Percentiles rank a stretch among this genome's conserved stretches.
Evolutionary conservation across 1,140 invertebrate species (phyloP).

Genomic region (Lasioglossum albipes): DNA sequence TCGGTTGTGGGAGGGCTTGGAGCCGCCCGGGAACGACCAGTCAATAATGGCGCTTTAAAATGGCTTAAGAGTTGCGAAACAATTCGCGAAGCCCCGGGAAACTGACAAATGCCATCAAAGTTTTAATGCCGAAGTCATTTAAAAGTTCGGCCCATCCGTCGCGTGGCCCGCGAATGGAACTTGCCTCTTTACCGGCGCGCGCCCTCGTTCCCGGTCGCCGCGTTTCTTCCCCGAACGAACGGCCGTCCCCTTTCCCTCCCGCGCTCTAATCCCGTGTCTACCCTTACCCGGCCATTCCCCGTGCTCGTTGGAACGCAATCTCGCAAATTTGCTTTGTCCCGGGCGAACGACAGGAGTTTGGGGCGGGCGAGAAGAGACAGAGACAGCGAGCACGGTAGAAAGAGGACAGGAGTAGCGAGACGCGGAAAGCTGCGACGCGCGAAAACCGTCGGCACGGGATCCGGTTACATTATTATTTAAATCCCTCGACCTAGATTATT

Average conservation of each 20-base stretch:
- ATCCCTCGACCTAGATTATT: constrained; percentile 45
- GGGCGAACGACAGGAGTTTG: not conserved
- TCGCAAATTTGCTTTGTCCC: constrained; percentile 71
- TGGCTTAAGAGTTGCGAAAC: constrained; percentile 71
- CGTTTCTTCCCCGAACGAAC: constrained; percentile 4
- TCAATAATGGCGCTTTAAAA: constrained; percentile 67
- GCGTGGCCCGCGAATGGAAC: constrained; percentile 62
- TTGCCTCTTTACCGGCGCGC: constrained; percentile 57
- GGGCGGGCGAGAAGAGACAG: not conserved
- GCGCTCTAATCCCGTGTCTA: constrained; percentile 56
- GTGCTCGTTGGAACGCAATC: constrained; percentile 68
- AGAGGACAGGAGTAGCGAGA: constrained; percentile 36
- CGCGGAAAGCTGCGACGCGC: constrained; percentile 55
- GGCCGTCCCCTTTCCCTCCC: constrained; percentile 6
- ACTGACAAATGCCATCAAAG: constrained; percentile 75
- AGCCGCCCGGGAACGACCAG: constrained; percentile 51
- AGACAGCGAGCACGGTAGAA: not conserved
- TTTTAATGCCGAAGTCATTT: constrained; percentile 75
- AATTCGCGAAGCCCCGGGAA: constrained; percentile 67
- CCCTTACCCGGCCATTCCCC: constrained; percentile 46
- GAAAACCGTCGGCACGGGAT: constrained; percentile 49
- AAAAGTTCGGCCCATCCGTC: constrained; percentile 70
- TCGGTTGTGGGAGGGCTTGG: not conserved
- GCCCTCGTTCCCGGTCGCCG: not conserved
- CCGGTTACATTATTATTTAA: constrained; percentile 63